Conservation (phyloP, 2,797 vertebrate species). For the Centroberyx gerrardi region DNA sequence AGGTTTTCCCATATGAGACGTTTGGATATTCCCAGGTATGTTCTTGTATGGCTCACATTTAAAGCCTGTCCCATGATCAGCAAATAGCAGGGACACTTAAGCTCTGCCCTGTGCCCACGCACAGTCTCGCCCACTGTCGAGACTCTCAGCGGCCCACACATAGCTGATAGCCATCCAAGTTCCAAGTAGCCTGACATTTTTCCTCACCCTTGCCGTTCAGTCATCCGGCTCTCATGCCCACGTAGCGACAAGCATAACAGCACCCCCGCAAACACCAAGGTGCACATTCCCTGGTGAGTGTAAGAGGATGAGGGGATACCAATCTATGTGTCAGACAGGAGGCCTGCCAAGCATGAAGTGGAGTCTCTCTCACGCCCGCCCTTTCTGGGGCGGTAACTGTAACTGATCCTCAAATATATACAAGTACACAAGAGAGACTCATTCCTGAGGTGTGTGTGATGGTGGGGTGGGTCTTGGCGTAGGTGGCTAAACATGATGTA, state of each 20-base stretch:
- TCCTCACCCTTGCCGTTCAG: slow-evolving; percentile 16
- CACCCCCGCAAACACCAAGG: slow-evolving; percentile 17
- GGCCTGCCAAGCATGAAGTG: not conserved
- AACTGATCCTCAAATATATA: not conserved
- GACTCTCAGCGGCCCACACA: slow-evolving; percentile 23
- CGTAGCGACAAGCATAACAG: slow-evolving; percentile 31
- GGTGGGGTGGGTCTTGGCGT: slow-evolving; percentile 17
- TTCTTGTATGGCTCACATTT: slow-evolving; percentile 54
- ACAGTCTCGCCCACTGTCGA: slow-evolving; percentile 13
- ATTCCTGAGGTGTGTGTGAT: not conserved
- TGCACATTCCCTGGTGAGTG: not conserved
- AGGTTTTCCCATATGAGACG: slow-evolving; percentile 29
- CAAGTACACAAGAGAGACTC: slow-evolving; percentile 6
- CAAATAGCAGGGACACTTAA: slow-evolving; percentile 47
- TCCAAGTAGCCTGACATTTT: slow-evolving; percentile 30
- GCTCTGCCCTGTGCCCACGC: slow-evolving; percentile 25
- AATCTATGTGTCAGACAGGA: not conserved
- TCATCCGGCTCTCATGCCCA: slow-evolving; percentile 16
- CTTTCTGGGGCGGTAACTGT: not conserved
- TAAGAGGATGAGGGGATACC: not conserved
- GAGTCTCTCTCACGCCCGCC: not conserved
- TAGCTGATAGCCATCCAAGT: slow-evolving; percentile 6
- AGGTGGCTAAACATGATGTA: slow-evolving; percentile 9
- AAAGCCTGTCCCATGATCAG: slow-evolving; percentile 43
- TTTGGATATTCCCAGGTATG: slow-evolving; percentile 38